These are phyloP conservation scores for Leptopterna dolabrata DNA, from an alignment of 2,888 invertebrate genomes.

Conservation along the genomic window DNA sequence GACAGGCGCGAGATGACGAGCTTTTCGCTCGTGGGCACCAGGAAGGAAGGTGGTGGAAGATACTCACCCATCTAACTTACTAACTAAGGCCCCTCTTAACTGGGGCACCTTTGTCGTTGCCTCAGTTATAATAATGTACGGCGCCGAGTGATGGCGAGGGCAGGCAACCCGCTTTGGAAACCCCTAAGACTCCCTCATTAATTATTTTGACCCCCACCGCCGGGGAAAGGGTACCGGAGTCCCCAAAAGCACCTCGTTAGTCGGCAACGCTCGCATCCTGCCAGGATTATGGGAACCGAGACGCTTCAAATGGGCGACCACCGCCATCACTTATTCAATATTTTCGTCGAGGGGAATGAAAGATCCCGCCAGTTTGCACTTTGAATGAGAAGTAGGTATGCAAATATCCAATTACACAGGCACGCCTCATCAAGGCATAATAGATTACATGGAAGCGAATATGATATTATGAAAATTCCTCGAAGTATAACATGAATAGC, in stretches of 20 bases:
- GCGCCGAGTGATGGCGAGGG: neutral
- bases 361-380: neutral
- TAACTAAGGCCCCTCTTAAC: slow-evolving; percentile 6
- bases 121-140: slow-evolving; percentile 9
- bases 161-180: neutral
- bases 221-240: neutral
- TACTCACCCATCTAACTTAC: slow-evolving; percentile 13
- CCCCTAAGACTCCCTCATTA: slow-evolving; percentile 17
- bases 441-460: no score
- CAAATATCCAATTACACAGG: no score
- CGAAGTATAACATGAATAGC: no score
- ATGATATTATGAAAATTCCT: no score
- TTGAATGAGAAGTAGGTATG: neutral
- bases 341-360: neutral
- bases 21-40: slow-evolving; percentile 9
- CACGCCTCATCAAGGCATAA: no score
- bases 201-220: slow-evolving; percentile 10
- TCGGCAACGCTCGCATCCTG: neutral
- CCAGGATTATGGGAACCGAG: neutral
- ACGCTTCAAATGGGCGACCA: neutral
- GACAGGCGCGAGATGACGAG: neutral
- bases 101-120: slow-evolving; percentile 13
- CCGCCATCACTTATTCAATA: neutral
- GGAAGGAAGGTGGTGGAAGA: neutral
- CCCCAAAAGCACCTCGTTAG: slow-evolving; percentile 17